A percentile compares a stretch with the other conserved stretches of the same genome.
These are phyloP conservation scores for Scolopax rusticola DNA, from an alignment of 2,797 vertebrate genomes.

Conservation along the genomic window DNA sequence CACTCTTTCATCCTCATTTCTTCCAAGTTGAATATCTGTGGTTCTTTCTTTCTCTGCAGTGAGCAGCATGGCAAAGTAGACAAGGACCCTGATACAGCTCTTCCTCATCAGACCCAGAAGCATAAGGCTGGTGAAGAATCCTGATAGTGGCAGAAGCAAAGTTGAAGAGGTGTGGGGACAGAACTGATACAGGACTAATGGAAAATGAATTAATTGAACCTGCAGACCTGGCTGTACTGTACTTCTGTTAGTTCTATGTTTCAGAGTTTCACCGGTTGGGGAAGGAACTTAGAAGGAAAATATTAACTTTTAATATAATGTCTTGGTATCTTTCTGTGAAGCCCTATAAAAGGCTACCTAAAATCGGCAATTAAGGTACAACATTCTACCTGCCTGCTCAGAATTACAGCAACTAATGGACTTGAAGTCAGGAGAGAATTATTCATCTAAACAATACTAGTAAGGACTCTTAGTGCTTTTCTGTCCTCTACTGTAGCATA, in stretches of 20 bases:
- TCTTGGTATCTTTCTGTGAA: not conserved
- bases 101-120: not conserved
- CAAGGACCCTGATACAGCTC: not conserved
- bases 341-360: not conserved
- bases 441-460: not conserved
- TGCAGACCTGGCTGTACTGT: not conserved
- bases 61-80: not conserved
- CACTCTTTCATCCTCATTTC: not conserved
- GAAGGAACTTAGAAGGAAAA: not conserved
- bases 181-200: not conserved
- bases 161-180: not conserved
- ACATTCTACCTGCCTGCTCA: not conserved
- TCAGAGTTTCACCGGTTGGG: not conserved
- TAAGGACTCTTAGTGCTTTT: not conserved
- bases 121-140: not conserved
- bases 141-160: not conserved
- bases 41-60: not conserved
- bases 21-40: not conserved
- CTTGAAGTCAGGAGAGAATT: not conserved
- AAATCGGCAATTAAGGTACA: not conserved
- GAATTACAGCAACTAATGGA: not conserved
- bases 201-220: not conserved
- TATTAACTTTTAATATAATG: not conserved
- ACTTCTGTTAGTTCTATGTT: not conserved
- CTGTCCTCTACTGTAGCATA: not conserved